These are phyloP conservation scores for Galerucella pusilla DNA, from an alignment of 2,888 invertebrate species.

Conservation along the genomic window DNA sequence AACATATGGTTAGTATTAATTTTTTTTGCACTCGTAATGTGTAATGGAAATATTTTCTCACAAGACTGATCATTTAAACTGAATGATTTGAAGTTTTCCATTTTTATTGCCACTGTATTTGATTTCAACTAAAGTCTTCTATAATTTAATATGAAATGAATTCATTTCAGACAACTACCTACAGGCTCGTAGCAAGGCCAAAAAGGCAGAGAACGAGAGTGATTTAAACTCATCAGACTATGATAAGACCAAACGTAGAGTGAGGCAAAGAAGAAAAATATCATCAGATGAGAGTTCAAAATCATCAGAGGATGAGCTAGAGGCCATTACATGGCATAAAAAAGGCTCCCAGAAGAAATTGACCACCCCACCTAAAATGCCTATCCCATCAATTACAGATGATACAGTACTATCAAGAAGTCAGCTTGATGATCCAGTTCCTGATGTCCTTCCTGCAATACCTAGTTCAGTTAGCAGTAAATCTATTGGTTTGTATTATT, in stretches of 20 bases:
- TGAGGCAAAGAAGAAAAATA: conserved; percentile 22
- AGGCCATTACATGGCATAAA: too few relatives aligned
- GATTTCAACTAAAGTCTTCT: conserved; percentile 4
- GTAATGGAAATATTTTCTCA: background rate
- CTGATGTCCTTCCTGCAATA: background rate
- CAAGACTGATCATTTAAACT: background rate
- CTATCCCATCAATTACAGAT: too few relatives aligned
- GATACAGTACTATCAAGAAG: too few relatives aligned
- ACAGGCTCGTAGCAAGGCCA: conserved; percentile 16
- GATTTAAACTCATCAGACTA: conserved; percentile 14
- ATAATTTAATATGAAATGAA: conserved; percentile 11
- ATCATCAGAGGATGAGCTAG: too few relatives aligned
- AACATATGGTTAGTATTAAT: conserved; percentile 25
- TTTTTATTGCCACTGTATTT: conserved; percentile 3
- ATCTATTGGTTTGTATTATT: conserved; percentile 5
- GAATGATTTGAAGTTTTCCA: background rate
- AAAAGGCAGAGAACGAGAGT: conserved; percentile 25
- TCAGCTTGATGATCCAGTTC: too few relatives aligned
- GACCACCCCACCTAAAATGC: too few relatives aligned
- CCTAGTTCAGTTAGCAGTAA: background rate
- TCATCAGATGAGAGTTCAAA: conserved; percentile 22
- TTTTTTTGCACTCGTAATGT: conserved; percentile 4
- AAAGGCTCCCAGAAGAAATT: too few relatives aligned
- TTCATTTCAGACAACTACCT: conserved; percentile 22
- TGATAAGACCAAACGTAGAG: conserved; percentile 18